phyloP scores from a whole-genome alignment of 2,797 vertebrate genomes.

The Sorex maritimensis region DNA sequence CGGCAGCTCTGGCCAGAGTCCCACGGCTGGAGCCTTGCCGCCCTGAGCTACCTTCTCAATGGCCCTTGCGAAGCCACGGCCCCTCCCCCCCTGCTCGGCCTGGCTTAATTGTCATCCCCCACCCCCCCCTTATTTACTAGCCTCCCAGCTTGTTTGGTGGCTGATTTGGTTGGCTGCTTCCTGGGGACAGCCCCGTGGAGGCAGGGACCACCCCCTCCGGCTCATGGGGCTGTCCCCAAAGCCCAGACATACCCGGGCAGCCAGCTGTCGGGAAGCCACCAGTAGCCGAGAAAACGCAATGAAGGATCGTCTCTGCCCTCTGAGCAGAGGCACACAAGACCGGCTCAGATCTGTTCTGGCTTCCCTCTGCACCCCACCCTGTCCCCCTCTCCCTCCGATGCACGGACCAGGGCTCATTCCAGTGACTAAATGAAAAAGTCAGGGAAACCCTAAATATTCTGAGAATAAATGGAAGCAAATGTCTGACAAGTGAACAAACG shows the following conservation, averaged over 20 bases:
- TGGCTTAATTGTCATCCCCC: too few species aligned
- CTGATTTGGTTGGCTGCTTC: not conserved
- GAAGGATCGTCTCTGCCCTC: not conserved
- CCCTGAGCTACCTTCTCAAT: not conserved
- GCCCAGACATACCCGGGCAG: not conserved
- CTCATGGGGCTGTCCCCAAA: not conserved
- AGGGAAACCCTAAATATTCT: slow-evolving; percentile 70
- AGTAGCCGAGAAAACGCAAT: not conserved
- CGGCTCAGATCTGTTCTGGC: not conserved
- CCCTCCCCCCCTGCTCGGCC: too few species aligned
- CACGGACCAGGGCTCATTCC: slow-evolving; percentile 39
- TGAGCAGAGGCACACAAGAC: not conserved
- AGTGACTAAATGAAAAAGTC: slow-evolving; percentile 55
- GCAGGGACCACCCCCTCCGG: not conserved
- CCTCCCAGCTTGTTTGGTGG: not conserved
- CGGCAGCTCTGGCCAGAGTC: not conserved
- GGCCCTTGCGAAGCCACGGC: not conserved
- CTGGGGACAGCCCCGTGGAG: fast-evolving
- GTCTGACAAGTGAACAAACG: slow-evolving; percentile 52
- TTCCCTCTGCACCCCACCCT: not conserved
- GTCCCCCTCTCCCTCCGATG: not conserved
- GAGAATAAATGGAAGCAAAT: slow-evolving; percentile 36
- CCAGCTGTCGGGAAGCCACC: not conserved
- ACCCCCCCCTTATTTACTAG: fast-evolving
- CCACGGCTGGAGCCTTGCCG: too few species aligned